Evolutionary conservation across 2,113 vertebrate genomes (phyloP), one percentile per base, ranked within the genome.

Genomic region (Mormyrus iriodes): DNA sequence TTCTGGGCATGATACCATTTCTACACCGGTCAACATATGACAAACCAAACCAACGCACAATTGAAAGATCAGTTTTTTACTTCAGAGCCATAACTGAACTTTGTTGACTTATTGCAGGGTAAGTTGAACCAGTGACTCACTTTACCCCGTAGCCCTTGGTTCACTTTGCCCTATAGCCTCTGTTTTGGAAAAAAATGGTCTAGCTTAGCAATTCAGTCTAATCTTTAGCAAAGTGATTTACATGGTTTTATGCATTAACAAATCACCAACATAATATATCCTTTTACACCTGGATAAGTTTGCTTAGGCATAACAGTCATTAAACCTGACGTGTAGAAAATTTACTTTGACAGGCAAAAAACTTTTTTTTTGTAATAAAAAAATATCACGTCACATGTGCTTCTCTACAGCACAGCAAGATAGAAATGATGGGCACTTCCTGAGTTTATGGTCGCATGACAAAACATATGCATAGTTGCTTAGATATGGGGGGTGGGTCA

Each of bases 281-380:
- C 76, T 53, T 89, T 90, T 42, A 88, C 52, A 87, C 65, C 88
- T 87, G 21, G 51, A 90, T 82, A 89, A 48, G 86, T 90, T 69
- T 86, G 84, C 39, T 87, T 89, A 87, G 88, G 55, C 51, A 51
- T 48, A 84, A 89, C 51, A 90, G 82, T 65, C 27, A 88, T 39
- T 83, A 82, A 82, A 87, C 35, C 49, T 83, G 48, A 86, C 48
- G 89, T 76, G 83, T 27, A 89, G 31, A 61, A 89, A 87, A 87
- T 90, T 87, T 89, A 87, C 85, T 88, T 86, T 90, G 69, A 89
- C 39, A 89, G 44, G n/a, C 55, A 76, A 86, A 90, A 89, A 87
- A 90, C 12, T 8, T 5, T 55, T 82, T 86, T 52, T 86, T 86
- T 58, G n/a, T 21, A 9, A 88, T 39, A 88, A 76, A 85, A 73